Base-by-base conservation (phyloP, 1,140 invertebrate species). In the Liolophura sinensis region DNA sequence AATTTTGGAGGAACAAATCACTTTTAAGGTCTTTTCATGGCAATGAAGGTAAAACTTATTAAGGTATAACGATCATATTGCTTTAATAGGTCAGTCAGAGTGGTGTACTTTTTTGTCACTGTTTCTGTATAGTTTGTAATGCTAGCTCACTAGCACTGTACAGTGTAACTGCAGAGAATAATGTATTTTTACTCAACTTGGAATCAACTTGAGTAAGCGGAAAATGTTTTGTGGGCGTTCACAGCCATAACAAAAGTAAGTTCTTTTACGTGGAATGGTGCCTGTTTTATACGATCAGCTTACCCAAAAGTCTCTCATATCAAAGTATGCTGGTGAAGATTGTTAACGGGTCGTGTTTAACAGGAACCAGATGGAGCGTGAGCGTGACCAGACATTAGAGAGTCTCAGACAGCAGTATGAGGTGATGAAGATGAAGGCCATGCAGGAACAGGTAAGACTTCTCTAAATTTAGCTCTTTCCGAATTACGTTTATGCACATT, bases 301-400 rank as follows among this genome's bases (percentile, higher is more conserved):
- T 9, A 59, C 4, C 0, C 25, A 5, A 9, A 40, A 40, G 31
- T 3, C 3, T 40, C 9, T 40, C 31, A 40, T 40, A 40, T 40
- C 9, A 40, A 40, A 40, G 31, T 9, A 40, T 40, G 31, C 9
- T 40, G 31, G 31, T 40, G 31, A 40, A 5, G 31, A n/a, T n/a
- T n/a, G n/a, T n/a, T n/a, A 40, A 40, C 9, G 31, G 31, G 9
- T 15, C 58, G 48, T 56, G 49, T 20, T 61, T 70, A 49, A 27
- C 61, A 81, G 79, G 54, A 76, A 78, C 51, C 74, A 73, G 22
- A 68, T 79, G 58, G 71, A 80, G 22, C 69, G 74, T 60, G 78
- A 82, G 60, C 75, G 79, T 22, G 72, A 62, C 7, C 80, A 82
- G 64, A 73, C 73, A 25, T 56, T 82, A 12, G 74, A 79, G 60